Percentiles rank a stretch among this genome's conserved stretches.
phyloP scores from a whole-genome alignment of 2,888 invertebrate genomes.

The Heliconius sara region DNA sequence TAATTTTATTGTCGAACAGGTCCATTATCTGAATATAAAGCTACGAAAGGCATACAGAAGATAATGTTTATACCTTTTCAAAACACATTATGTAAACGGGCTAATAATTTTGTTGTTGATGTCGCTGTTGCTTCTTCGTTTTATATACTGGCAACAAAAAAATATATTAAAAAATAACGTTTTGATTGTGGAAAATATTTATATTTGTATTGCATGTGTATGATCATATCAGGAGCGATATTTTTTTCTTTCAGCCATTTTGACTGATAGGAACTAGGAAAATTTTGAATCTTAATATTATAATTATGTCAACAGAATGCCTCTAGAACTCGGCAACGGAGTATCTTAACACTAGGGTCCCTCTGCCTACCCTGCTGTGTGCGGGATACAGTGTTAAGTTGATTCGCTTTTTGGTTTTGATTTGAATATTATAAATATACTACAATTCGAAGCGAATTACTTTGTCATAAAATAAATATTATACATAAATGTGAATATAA shows the following conservation, averaged over 20 bases:
- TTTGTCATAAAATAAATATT: not conserved
- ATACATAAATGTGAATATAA: not conserved
- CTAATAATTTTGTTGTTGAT: constrained; percentile 39
- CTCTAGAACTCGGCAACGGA: no score
- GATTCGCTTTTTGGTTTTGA: no score
- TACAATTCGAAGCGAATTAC: not conserved
- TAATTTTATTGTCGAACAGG: constrained; percentile 49
- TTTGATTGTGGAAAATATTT: not conserved
- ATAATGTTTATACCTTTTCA: constrained; percentile 43
- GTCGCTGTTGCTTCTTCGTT: not conserved
- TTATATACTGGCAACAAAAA: constrained; percentile 3
- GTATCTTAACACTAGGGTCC: no score
- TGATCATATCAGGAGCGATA: no score
- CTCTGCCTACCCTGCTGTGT: no score
- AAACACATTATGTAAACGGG: constrained; percentile 44
- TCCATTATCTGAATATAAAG: constrained; percentile 49
- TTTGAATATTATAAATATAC: no score
- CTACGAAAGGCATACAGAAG: constrained; percentile 21
- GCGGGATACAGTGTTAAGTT: no score
- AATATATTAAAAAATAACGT: not conserved
- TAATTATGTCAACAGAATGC: no score
- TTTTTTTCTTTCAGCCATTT: no score
- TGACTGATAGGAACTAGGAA: no score
- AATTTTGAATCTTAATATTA: no score
- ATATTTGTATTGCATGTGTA: not conserved